Evolutionary conservation across 2,797 vertebrate species (phyloP).

Genomic region (Esox masquinongy): DNA sequence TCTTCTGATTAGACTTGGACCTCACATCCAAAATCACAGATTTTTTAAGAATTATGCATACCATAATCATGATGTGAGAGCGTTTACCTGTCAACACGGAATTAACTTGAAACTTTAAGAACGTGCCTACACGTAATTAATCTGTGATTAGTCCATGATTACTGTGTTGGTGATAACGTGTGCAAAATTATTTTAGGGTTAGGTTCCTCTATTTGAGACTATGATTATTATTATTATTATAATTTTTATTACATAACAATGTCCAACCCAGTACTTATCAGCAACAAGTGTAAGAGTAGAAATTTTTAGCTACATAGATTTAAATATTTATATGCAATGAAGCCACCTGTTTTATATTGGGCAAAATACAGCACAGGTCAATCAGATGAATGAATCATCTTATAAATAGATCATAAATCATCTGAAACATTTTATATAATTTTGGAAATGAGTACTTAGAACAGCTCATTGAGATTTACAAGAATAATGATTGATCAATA

Average conservation of each 20-base stretch:
- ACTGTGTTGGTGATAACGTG: not conserved
- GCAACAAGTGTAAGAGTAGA: not conserved
- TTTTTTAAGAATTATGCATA: not conserved
- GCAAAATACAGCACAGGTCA: no score
- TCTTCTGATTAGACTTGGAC: not conserved
- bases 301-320: not conserved
- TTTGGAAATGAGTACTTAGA: no score
- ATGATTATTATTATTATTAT: not conserved
- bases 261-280: no score
- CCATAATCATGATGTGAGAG: not conserved
- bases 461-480: no score
- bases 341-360: not conserved
- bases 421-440: no score
- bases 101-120: not conserved
- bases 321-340: not conserved
- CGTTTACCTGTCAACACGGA: not conserved
- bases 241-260: no score
- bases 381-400: not conserved
- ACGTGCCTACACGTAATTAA: not conserved
- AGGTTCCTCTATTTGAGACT: not conserved
- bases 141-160: not conserved
- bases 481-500: no score
- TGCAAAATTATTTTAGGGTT: not conserved
- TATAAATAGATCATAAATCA: no score
- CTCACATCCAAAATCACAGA: not conserved